Percentiles rank a stretch among this genome's conserved stretches.
phyloP scores from a whole-genome alignment of 2,797 vertebrate species.

The Myotis myotis region DNA sequence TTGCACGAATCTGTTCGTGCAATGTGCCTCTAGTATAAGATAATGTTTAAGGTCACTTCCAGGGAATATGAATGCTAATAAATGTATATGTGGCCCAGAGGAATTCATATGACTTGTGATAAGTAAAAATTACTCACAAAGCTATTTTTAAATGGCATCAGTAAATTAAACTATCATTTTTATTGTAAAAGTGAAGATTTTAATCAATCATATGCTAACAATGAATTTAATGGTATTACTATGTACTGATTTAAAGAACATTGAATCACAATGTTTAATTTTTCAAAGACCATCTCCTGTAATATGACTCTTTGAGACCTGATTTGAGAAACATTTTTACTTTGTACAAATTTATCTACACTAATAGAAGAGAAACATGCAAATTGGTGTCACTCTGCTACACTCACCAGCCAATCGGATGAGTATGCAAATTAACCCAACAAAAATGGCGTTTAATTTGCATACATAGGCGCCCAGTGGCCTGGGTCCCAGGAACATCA shows the following conservation, averaged over 20 bases:
- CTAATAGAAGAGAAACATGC: too few species aligned
- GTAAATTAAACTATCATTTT: slow-evolving; percentile 9
- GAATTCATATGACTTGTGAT: not conserved
- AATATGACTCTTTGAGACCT: not conserved
- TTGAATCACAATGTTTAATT: not conserved
- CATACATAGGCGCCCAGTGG: too few species aligned
- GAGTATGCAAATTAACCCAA: too few species aligned
- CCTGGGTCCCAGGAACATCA: too few species aligned
- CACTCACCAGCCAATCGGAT: too few species aligned
- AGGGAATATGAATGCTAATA: not conserved
- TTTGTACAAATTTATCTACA: not conserved
- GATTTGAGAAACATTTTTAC: not conserved
- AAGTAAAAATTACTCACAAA: not conserved
- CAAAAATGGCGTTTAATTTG: too few species aligned
- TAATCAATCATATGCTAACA: not conserved
- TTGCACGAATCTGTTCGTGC: too few species aligned
- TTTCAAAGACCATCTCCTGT: not conserved
- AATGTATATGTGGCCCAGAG: not conserved
- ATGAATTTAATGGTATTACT: not conserved
- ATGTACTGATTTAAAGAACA: not conserved
- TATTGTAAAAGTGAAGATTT: not conserved
- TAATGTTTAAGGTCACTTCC: not conserved
- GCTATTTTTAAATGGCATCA: not conserved
- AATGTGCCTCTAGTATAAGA: not conserved
- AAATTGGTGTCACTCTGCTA: too few species aligned